Evolutionary conservation across 2,888 invertebrate genomes (phyloP), one percentile per base, ranked within the genome.

Genomic region (Mongoloraphidia duomilia): DNA sequence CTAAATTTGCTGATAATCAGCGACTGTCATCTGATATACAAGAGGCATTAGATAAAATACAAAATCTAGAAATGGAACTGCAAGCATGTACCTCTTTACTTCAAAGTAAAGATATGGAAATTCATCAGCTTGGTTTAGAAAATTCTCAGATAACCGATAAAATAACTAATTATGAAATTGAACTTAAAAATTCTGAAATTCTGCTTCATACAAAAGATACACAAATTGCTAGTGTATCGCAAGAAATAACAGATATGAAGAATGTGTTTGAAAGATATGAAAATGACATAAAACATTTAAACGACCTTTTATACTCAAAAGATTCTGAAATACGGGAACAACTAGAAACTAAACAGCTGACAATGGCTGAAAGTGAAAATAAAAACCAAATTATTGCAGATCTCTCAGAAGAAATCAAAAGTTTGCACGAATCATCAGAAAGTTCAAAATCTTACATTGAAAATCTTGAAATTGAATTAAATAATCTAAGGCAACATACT

Each of bases 11-110:
- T 26, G 53, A 52, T 44, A 54, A 56, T 47, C 53, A 52, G 39
- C 53, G 55, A 42, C 37, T 61, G 13, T 52, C 52, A 40, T 47
- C 50, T 17, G 51, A 54, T 8, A 52, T 51, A 8, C 51, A 58
- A 46, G 47, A 55, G 26, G 49, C 55, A 8, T 44, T 51, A 1
- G 49, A 53, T 9, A 57, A 57, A 52, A 34, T 51, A 6, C 50
- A 53, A 13, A 52, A 56, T 26, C 44, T 58, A 9, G 55, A 57
- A 44, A 49, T 34, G n/a, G 46, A 54, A 6, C 50, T 49, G 1
- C 35, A 55, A 41, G 55, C 58, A 41, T 26, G 26, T 26, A 26
- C 26, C 26, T 26, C 26, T 26, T 26, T 26, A 26, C 26, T 26
- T 6, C 26, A 26, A 26, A 26, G 26, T 26, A 26, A 26, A 6